Evolutionary conservation across 1,140 invertebrate species (phyloP).

Genomic region (Chionoecetes opilio): DNA sequence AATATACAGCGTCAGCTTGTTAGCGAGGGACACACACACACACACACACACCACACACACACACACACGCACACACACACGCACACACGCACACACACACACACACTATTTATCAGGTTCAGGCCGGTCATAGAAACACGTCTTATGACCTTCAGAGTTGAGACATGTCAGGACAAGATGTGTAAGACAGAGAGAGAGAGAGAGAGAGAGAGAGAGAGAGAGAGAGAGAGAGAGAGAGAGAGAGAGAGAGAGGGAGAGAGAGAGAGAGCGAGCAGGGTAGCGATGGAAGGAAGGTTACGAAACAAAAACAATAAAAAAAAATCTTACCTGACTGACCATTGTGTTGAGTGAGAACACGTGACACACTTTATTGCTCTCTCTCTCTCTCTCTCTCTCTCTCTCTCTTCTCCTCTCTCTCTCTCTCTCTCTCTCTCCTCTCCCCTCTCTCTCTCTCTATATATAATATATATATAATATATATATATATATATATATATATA

Average conservation of each 20-base stretch:
- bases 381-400: conserved; percentile 4
- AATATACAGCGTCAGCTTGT: not conserved
- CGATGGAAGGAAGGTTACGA: not conserved
- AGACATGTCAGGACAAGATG: not conserved
- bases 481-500: no score
- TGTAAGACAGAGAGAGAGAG: not conserved
- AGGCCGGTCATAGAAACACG: not conserved
- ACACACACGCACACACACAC: not conserved
- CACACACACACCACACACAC: not conserved
- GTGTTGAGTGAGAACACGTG: not conserved
- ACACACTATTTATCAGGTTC: not conserved
- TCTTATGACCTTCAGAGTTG: not conserved
- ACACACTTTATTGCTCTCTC: not conserved
- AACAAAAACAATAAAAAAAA: not conserved
- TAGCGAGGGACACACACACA: conserved; percentile 2
- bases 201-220: conserved; percentile 55
- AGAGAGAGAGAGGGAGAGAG: conserved; percentile 48
- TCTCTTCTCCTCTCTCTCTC: not conserved
- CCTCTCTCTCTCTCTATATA: conserved; percentile 4
- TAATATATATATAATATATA: no score
- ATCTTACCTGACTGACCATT: not conserved
- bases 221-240: conserved; percentile 44
- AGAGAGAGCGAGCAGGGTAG: not conserved
- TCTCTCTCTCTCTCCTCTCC: conserved; percentile 13
- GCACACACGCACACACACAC: conserved; percentile 25